These are phyloP conservation scores for Aldabrachelys gigantea DNA, from an alignment of 2,113 vertebrate genomes.

Conservation along the genomic window DNA sequence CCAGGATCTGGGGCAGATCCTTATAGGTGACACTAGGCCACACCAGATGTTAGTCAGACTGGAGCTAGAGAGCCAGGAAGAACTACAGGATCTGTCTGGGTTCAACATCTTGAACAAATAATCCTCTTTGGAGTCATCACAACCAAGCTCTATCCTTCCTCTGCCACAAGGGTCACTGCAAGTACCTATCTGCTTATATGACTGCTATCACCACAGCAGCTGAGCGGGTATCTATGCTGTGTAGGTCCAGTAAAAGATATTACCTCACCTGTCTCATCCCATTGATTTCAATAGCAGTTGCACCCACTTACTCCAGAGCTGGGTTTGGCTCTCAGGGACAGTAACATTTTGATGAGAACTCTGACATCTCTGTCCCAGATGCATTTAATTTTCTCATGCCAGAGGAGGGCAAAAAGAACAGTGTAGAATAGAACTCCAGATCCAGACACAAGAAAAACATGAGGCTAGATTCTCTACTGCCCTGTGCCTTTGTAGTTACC, in stretches of 20 bases:
- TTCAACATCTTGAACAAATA: neutral
- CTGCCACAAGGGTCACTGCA: neutral
- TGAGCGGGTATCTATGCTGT: neutral
- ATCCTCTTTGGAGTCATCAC: neutral
- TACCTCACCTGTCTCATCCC: neutral
- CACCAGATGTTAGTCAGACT: neutral
- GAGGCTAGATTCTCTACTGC: neutral
- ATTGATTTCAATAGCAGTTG: neutral
- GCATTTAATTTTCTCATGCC: neutral
- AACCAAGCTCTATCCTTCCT: neutral
- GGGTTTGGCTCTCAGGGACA: neutral
- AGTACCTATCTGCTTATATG: neutral
- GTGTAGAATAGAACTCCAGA: neutral
- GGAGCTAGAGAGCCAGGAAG: neutral
- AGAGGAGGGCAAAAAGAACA: neutral
- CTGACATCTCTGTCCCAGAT: neutral
- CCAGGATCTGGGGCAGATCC: neutral
- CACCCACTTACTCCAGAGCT: neutral
- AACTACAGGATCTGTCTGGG: neutral
- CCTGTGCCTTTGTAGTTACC: neutral
- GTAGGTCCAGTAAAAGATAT: neutral
- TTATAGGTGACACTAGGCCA: neutral
- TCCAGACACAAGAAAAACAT: neutral
- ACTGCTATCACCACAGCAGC: neutral
- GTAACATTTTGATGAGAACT: neutral